A percentile compares a stretch with the other conserved stretches of the same genome.
Conservation (phyloP, 2,888 invertebrate genomes). For the Nomada goodeniana region DNA sequence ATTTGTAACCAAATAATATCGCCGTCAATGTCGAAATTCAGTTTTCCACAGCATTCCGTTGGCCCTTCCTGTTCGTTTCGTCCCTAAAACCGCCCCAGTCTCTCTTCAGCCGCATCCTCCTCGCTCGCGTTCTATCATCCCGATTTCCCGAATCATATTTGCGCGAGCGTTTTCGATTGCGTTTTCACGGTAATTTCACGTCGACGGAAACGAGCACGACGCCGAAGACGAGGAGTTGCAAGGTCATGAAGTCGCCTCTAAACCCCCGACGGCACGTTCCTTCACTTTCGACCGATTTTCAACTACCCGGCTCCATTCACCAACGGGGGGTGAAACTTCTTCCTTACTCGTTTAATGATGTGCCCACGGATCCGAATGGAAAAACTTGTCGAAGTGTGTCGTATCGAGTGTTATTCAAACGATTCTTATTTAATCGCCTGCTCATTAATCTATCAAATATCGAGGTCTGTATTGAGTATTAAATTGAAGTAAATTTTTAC, state of each 20-base stretch:
- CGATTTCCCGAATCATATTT: slow-evolving; percentile 61
- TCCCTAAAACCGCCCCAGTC: slow-evolving; percentile 12
- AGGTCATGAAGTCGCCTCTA: slow-evolving; percentile 45
- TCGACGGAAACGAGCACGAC: slow-evolving; percentile 36
- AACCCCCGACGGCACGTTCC: slow-evolving; percentile 44
- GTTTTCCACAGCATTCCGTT: slow-evolving; percentile 42
- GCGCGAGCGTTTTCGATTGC: slow-evolving; percentile 65
- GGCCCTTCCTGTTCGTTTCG: slow-evolving; percentile 19
- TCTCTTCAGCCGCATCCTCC: background rate
- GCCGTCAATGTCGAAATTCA: slow-evolving; percentile 51
- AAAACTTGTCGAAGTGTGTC: slow-evolving; percentile 30
- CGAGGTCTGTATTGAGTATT: too few relatives aligned
- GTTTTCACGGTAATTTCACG: slow-evolving; percentile 69
- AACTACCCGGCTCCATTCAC: slow-evolving; percentile 12
- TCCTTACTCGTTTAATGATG: slow-evolving; percentile 55
- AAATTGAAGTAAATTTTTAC: too few relatives aligned
- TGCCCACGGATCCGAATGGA: slow-evolving; percentile 7
- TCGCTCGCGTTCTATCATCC: slow-evolving; percentile 13
- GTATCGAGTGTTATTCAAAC: slow-evolving; percentile 18
- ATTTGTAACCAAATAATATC: slow-evolving; percentile 42
- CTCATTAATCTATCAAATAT: too few relatives aligned
- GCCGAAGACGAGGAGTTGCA: slow-evolving; percentile 18
- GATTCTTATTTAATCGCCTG: background rate
- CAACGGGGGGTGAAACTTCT: slow-evolving; percentile 39
- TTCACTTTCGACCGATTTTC: slow-evolving; percentile 37